phyloP scores from a whole-genome alignment of 1,140 invertebrate species.

The Trichonephila clavipes region DNA sequence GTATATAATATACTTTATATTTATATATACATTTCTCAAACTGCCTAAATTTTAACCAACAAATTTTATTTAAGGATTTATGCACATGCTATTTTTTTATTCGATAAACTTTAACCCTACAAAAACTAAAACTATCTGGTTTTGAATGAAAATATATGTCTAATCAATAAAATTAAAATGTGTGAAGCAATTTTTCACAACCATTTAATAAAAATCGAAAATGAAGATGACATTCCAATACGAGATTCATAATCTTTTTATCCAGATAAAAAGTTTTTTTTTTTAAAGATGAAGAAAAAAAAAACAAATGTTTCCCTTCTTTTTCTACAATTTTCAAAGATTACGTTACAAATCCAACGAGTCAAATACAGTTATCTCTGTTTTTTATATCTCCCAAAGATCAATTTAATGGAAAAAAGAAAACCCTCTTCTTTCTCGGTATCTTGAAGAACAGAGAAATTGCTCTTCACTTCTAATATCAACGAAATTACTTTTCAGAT shows the following conservation, averaged over 20 bases:
- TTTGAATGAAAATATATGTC: too few species aligned
- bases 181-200: too few species aligned
- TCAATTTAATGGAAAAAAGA: neutral
- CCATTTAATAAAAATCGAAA: too few species aligned
- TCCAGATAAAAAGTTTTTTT: neutral
- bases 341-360: slow-evolving; percentile 6
- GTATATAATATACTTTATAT: too few species aligned
- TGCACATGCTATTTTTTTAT: too few species aligned
- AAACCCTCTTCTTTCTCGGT: neutral
- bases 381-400: slow-evolving; percentile 23
- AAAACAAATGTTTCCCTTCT: neutral
- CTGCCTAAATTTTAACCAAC: too few species aligned
- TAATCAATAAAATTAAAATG: neutral
- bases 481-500: slow-evolving; percentile 72
- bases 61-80: too few species aligned
- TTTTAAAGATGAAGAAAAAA: neutral
- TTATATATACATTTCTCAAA: too few species aligned
- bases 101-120: too few species aligned
- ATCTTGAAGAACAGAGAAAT: slow-evolving; percentile 23
- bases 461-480: slow-evolving; percentile 46
- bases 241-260: slow-evolving; percentile 11
- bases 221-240: too few species aligned
- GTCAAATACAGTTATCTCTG: slow-evolving; percentile 14
- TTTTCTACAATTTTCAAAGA: neutral
- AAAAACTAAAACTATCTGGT: too few species aligned